Evolutionary conservation across 2,797 vertebrate genomes (phyloP), one percentile per base, ranked within the genome.

Genomic region (Australoheros facetus): DNA sequence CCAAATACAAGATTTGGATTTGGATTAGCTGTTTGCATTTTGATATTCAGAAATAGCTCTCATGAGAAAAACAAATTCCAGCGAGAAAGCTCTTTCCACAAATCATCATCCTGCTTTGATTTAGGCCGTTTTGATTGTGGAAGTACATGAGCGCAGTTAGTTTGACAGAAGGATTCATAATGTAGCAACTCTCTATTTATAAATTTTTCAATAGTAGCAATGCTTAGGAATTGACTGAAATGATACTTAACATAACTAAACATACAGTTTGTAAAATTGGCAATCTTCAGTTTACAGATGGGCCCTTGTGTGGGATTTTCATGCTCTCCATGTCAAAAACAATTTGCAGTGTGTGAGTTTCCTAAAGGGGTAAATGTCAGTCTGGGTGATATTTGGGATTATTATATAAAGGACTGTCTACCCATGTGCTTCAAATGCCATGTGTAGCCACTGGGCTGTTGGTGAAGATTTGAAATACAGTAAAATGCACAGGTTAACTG

Each of bases 101-200:
- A 56, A 54, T 26, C 48, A 8, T 34, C 69, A 58, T 86, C 56
- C 64, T 74, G 78, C 84, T 75, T 88, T 57, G 59, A 69, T 72
- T 75, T 8, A 57, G 54, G 70, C 32, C 56, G 21, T 62, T 60
- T 53, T 56, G 28, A 77, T 56, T 75, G 66, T 28, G 45, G 58
- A 39, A 77, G 53, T 71, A 32, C 73, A n/a, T 4, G 37, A 30
- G 21, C 71, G 56, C 73, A 76, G 59, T 53, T 45, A 42, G 17
- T 8, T 57, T 45, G 42, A 62, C 34, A 57, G 26, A 70, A 32
- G 11, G 51, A 57, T 48, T 64, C 58, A 45, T 74, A 62, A 70
- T 69, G 53, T 23, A 81, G 48, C 19, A 60, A 14, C 62, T 81
- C 48, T 62, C 48, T 60, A 56, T 42, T 56, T 10, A 42, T 55